Base-by-base conservation (phyloP, 37 sponge, comb jelly and placozoan species). In the Tethya wilhelma region DNA sequence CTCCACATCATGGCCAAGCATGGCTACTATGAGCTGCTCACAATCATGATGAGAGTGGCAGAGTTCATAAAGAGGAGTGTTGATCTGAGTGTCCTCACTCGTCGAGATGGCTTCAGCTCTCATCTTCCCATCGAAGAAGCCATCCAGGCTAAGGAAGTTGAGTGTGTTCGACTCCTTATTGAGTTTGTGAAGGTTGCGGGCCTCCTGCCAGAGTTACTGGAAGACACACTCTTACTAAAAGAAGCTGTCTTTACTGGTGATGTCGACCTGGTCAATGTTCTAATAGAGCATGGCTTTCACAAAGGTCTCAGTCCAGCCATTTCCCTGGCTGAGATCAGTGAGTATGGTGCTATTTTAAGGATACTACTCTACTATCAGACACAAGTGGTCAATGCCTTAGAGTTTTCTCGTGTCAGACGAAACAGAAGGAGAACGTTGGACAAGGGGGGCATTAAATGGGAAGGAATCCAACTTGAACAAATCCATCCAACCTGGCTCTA, bases 331-430 rank as follows among this genome's bases (percentile, higher is more conserved):
- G 53, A 55, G 30, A 0, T 45, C 2, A 67, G 44, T 6, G 59
- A 76, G 59, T 44, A 32, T 12, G 23, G 0, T 14, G 85, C 60
- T 38, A 68, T 74, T 6, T 43, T 84, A 0, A 62, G 85, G 4
- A 30, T 74, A 4, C 70, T 90, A 4, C 65, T 90, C 64, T 84
- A 59, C 71, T 90, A 79, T 38, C 72, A 88, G 53, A 88, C 83
- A 12, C 83, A 86, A 34, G 79, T 86, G 34, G 31, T 71, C 4
- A 71, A 70, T 57, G 31, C 66, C 30, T 2, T 62, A 42, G 53
- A 78, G 67, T 62, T 31, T 29, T 19, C 79, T 4, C 44, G 68
- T 14, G 44, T 66, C 0, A 84, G 64, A 34, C 41, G 40, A 2
- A 75, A 38, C 36, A 1, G 67, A 22, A 4, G 59, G 12, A 14